Base-by-base conservation (phyloP, 1,140 invertebrate genomes). In the Phenacoccus solenopsis region DNA sequence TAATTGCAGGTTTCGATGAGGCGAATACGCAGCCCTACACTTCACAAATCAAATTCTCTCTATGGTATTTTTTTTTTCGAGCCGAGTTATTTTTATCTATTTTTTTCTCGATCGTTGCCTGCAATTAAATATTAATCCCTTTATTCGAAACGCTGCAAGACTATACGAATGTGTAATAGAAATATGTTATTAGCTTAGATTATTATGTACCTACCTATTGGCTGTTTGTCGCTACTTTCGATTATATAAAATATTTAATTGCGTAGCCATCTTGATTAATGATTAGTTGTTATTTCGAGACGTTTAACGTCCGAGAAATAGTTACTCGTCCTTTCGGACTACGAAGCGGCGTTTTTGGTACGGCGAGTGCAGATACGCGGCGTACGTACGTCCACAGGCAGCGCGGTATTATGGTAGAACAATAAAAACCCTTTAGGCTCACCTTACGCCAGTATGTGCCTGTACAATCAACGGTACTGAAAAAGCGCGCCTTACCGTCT, bases 161-260 rank as follows among this genome's bases (percentile, higher is more conserved):
- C 38, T 49, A 9, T n/a, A n/a, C 5, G 38, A 49, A 49, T 49
- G 12, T 2, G 38, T 49, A 49, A 49, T 49, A 49, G 38, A 49
- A 49, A 49, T 49, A 49, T 49, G 20, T 49, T 49, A 49, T 49
- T 49, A 49, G 30, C 13, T 32, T 49, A 49, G 38, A 49, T 49
- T 49, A 49, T 49, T 49, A 49, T 49, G 38, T 49, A 49, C 38
- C 38, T 49, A 49, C 38, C 38, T 49, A 49, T 49, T 49, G 38
- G 38, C 38, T 49, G 38, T 49, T 49, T 49, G 38, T 49, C 38
- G 38, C 38, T 49, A 49, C 38, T 49, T 49, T 49, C 38, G 38
- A 49, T 49, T 49, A 49, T n/a, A n/a, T 49, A 49, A 49, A 49
- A 49, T 49, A 49, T 49, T 49, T 49, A 49, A 49, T 49, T 49